A percentile compares a stretch with the other conserved stretches of the same genome.
These are phyloP conservation scores for Genyomyrus donnyi DNA, from an alignment of 2,113 vertebrate genomes.

Conservation along the genomic window DNA sequence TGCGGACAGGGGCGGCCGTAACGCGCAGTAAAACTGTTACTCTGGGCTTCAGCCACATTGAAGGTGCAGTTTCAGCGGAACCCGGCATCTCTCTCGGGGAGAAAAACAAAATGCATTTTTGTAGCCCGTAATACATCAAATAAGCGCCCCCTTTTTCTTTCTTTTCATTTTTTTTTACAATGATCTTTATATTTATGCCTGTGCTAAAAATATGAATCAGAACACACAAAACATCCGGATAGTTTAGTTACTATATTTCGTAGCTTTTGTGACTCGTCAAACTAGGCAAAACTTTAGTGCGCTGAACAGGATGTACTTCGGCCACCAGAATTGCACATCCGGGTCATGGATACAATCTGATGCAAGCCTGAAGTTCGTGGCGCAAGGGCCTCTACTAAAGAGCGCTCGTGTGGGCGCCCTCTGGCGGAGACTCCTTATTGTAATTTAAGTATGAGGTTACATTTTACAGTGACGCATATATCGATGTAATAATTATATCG, in stretches of 20 bases:
- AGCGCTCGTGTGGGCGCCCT: neutral
- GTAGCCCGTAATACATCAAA: neutral
- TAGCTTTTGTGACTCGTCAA: neutral
- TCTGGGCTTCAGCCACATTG: neutral
- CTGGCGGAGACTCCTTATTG: neutral
- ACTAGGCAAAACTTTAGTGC: neutral
- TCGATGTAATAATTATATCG: neutral
- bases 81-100: neutral
- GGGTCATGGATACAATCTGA: slow-evolving; percentile 36
- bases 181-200: neutral
- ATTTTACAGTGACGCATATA: neutral
- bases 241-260: neutral
- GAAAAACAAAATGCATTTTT: neutral
- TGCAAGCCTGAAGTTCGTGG: slow-evolving; percentile 24
- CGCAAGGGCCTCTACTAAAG: neutral
- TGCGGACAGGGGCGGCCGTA: neutral
- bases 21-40: neutral
- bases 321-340: slow-evolving; percentile 27
- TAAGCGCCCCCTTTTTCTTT: neutral
- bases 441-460: neutral
- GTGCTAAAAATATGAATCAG: neutral
- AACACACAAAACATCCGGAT: neutral
- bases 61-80: too few species aligned
- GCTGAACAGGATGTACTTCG: neutral
- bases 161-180: neutral